These are phyloP conservation scores for Thymelicus acteon DNA, from an alignment of 2,888 invertebrate species.

Conservation along the genomic window DNA sequence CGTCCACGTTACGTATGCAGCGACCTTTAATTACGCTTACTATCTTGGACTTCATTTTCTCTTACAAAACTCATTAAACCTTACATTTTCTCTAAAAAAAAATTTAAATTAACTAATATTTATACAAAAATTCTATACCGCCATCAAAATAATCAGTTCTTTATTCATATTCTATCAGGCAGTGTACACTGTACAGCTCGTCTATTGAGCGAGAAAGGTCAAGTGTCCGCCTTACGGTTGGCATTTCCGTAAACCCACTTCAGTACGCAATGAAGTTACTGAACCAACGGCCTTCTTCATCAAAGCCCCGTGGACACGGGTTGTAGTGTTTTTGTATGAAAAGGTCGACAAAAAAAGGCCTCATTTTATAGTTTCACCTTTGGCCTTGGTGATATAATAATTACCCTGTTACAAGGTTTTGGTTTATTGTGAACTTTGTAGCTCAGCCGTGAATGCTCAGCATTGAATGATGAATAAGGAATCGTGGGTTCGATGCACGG, in stretches of 20 bases:
- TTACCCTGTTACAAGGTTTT: neutral
- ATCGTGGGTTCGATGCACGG: too few species aligned
- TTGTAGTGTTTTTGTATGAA: neutral
- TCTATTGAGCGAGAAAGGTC: slow-evolving; percentile 20
- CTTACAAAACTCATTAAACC: too few species aligned
- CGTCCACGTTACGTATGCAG: too few species aligned
- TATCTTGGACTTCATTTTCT: too few species aligned
- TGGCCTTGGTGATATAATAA: neutral
- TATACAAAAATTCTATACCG: neutral
- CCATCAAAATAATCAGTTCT: neutral
- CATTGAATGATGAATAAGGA: too few species aligned
- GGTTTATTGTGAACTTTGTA: too few species aligned
- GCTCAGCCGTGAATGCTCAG: too few species aligned
- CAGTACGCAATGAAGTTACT: slow-evolving; percentile 17
- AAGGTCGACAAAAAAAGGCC: neutral
- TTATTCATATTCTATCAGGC: neutral
- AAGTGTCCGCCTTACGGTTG: slow-evolving; percentile 11
- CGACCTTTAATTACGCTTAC: too few species aligned
- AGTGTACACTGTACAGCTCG: neutral
- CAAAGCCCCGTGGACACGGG: slow-evolving; percentile 9
- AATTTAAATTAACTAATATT: too few species aligned
- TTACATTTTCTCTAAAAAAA: too few species aligned
- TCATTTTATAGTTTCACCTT: neutral
- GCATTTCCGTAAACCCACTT: slow-evolving; percentile 23
- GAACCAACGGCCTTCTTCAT: slow-evolving; percentile 11